Evolutionary conservation across 2,888 invertebrate species (phyloP).

Genomic region (Aleiodes testaceus): DNA sequence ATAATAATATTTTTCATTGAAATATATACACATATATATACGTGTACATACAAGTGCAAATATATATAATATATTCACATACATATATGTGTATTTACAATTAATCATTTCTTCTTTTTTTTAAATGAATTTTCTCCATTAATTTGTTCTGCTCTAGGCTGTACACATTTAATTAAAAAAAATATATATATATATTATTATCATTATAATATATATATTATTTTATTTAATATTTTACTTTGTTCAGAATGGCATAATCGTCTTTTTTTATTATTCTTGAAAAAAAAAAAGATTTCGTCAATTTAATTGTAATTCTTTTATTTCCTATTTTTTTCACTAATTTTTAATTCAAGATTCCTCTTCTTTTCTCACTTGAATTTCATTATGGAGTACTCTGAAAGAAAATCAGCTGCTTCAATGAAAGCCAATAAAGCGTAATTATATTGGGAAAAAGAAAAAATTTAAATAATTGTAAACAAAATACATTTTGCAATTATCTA

Average conservation of each 20-base stretch:
- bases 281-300: conserved; percentile 11
- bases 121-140: conserved; percentile 23
- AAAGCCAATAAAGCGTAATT: conserved; percentile 26
- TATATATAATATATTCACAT: conserved; percentile 44
- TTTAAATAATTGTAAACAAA: conserved; percentile 4
- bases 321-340: not conserved
- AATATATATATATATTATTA: conserved; percentile 26
- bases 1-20: conserved; percentile 2
- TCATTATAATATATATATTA: conserved; percentile 7
- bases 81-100: conserved; percentile 48
- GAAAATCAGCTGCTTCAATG: not conserved
- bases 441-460: conserved; percentile 29
- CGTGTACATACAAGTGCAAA: conserved; percentile 22
- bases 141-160: conserved; percentile 2
- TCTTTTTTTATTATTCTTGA: conserved; percentile 21
- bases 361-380: not conserved
- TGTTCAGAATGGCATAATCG: conserved; percentile 27
- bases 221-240: conserved; percentile 22
- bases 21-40: conserved; percentile 22
- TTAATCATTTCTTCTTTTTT: conserved; percentile 35
- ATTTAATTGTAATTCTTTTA: conserved; percentile 7
- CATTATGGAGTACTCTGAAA: conserved; percentile 15
- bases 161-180: conserved; percentile 5
- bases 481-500: not conserved
- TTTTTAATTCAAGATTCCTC: not conserved